phyloP scores from a whole-genome alignment of 1,140 invertebrate genomes.

The Drosophila arizonae region DNA sequence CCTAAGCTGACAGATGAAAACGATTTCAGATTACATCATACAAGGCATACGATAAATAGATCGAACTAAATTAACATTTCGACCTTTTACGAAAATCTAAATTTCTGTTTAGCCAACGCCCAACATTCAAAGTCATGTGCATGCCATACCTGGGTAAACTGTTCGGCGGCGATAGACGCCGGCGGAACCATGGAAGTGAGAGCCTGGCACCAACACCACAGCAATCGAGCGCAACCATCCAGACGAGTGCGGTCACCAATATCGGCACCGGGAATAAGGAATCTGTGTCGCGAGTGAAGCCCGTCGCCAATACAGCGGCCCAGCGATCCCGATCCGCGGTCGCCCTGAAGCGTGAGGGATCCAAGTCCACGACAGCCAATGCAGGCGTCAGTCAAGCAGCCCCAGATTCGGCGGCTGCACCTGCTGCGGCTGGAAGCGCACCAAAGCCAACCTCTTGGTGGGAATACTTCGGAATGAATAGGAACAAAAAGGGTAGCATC shows the following conservation, averaged over 20 bases:
- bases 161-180: slow-evolving; percentile 31
- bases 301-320: not conserved
- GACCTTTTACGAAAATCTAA: slow-evolving; percentile 4
- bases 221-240: slow-evolving; percentile 28
- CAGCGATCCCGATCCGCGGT: not conserved
- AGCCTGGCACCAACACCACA: slow-evolving; percentile 32
- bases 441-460: slow-evolving; percentile 39
- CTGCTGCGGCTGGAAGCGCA: not conserved
- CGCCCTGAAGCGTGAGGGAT: not conserved
- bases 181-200: slow-evolving; percentile 8
- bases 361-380: no score
- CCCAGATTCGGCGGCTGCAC: not conserved
- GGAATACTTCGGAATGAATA: slow-evolving; percentile 51
- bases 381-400: not conserved
- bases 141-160: slow-evolving; percentile 49
- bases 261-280: not conserved
- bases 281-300: not conserved
- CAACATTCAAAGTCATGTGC: slow-evolving; percentile 38
- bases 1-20: not conserved
- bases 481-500: slow-evolving; percentile 41
- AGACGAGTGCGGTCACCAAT: not conserved
- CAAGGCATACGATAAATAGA: not conserved
- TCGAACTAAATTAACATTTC: slow-evolving; percentile 1
- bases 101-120: slow-evolving; percentile 17
- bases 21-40: not conserved